Evolutionary conservation across 1,140 invertebrate species (phyloP).

Genomic region (Drosophila nebulosa): DNA sequence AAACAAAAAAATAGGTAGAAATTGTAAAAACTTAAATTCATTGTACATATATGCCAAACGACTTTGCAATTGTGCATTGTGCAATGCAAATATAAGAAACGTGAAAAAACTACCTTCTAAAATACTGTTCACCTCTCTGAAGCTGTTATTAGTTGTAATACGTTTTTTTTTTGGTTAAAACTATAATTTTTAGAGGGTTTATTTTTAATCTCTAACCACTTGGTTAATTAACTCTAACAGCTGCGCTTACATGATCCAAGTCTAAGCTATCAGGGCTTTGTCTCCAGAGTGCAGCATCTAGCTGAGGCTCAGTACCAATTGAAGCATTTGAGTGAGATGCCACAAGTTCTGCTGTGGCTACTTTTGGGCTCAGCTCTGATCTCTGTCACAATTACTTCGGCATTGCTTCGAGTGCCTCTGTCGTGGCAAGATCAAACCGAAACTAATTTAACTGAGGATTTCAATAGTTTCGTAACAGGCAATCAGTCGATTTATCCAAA

Average conservation of each 20-base stretch:
- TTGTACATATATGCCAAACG: too few species aligned
- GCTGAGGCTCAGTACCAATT: neutral
- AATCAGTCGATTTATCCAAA: neutral
- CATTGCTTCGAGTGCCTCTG: conserved; percentile 19
- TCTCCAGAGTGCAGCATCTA: neutral
- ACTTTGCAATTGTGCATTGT: too few species aligned
- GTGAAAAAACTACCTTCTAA: too few species aligned
- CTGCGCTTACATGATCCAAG: conserved; percentile 18
- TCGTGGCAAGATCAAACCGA: neutral
- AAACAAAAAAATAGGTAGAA: neutral
- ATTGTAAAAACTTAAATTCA: neutral
- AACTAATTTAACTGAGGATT: neutral
- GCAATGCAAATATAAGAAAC: neutral
- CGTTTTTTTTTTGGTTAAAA: neutral
- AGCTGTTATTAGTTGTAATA: neutral
- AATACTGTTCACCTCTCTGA: neutral
- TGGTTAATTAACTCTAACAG: conserved; percentile 29
- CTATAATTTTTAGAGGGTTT: neutral
- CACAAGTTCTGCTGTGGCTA: conserved; percentile 6
- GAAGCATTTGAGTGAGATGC: conserved; percentile 21
- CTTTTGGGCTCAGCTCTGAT: neutral
- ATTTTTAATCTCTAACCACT: too few species aligned
- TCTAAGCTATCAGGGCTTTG: neutral
- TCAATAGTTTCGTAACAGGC: neutral
- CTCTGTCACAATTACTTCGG: neutral